Evolutionary conservation across 2,797 vertebrate genomes (phyloP).

Genomic region (Halcyon chelicuti): DNA sequence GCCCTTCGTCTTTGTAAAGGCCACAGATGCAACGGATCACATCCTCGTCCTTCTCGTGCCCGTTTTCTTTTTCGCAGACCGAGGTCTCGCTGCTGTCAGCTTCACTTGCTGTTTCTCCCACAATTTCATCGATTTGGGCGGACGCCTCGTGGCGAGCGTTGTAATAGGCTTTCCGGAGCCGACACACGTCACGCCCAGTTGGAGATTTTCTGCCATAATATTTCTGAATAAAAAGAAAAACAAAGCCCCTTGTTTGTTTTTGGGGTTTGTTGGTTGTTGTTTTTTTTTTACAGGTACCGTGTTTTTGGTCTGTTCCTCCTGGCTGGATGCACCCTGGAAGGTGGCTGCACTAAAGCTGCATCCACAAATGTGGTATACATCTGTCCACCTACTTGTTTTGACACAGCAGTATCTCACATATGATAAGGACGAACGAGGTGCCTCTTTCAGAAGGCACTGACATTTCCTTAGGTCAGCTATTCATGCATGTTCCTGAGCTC

Average conservation of each 20-base stretch:
- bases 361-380: accelerated
- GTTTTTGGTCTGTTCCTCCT: background rate
- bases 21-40: constrained; percentile 97
- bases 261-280: too few relatives aligned
- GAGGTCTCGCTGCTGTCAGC: constrained; percentile 96
- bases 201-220: constrained; percentile 95
- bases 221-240: constrained; percentile 81
- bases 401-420: accelerated
- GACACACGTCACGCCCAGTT: constrained; percentile 85
- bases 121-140: constrained; percentile 96
- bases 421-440: background rate
- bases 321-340: background rate
- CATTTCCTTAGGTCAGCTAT: background rate
- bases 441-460: background rate
- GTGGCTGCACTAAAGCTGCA: background rate
- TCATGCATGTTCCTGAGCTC: background rate
- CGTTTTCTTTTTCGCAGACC: constrained; percentile 88
- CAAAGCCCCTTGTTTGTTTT: too few relatives aligned
- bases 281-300: background rate
- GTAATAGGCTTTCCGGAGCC: constrained; percentile 95
- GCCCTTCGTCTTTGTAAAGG: constrained; percentile 97
- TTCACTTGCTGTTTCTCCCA: constrained; percentile 95
- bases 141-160: constrained; percentile 93
- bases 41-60: constrained; percentile 95
- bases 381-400: too few relatives aligned